Conservation (phyloP, 2,888 invertebrate genomes). For the Phaedon cochleariae region DNA sequence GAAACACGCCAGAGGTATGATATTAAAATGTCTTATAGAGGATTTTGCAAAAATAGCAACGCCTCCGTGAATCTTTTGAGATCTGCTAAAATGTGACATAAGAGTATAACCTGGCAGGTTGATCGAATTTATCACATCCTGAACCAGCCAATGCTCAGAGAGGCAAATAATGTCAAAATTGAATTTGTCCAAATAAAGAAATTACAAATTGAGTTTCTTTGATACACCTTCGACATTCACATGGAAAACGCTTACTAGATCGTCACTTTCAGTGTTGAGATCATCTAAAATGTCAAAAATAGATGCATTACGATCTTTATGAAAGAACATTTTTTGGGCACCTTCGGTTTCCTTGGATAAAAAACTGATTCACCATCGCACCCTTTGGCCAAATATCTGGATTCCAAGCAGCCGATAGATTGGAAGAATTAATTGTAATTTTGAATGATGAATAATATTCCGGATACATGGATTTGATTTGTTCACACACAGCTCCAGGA, state of each 20-base stretch:
- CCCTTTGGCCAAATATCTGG: constrained; percentile 3
- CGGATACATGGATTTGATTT: not conserved
- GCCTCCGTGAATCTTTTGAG: not conserved
- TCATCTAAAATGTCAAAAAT: not conserved
- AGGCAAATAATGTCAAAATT: not conserved
- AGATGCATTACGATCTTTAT: too few species aligned
- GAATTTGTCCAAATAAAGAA: not conserved
- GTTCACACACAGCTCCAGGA: constrained; percentile 1
- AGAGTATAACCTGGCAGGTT: not conserved
- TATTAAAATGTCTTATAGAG: not conserved
- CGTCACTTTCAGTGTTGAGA: not conserved
- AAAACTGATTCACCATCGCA: constrained; percentile 6
- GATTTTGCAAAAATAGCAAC: not conserved
- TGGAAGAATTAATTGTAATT: not conserved
- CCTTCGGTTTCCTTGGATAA: not conserved
- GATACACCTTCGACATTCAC: not conserved
- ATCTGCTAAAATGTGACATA: not conserved
- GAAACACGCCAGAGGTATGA: not conserved
- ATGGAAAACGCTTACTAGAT: not conserved
- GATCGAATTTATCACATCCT: not conserved
- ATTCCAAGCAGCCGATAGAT: not conserved
- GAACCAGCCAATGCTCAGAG: not conserved
- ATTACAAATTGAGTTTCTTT: not conserved
- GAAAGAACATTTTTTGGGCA: too few species aligned
- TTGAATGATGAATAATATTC: too few species aligned